Base-by-base conservation (phyloP, 2,797 vertebrate genomes). In the Enoplosus armatus region DNA sequence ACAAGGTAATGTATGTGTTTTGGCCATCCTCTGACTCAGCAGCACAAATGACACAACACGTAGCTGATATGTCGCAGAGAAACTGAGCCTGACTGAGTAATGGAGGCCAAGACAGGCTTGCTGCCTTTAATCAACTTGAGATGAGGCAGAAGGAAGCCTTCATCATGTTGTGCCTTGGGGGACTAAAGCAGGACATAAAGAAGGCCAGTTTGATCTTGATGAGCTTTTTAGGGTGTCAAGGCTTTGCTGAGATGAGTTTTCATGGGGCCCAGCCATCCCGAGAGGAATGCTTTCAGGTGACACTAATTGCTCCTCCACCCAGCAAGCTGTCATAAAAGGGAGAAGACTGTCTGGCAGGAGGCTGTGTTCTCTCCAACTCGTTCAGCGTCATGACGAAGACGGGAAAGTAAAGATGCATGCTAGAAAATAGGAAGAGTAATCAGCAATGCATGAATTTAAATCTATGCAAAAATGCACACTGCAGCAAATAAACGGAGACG, bases 231-330 rank as follows among this genome's bases (percentile, higher is more conserved):
- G 86, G 91, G 90, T 91, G 89, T 90, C 88, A 78, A 71, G 88
- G 85, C 87, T 91, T 88, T 77, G 83, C 88, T 8, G 82, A 95
- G 91, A 95, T 94, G 91, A 92, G 90, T 93, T 95, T 95, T 95
- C 84, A 80, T 81, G 78, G 79, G 79, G 81, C 75, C 83, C 56
- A 83, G 87, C 81, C 90, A 81, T 90, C 90, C 80, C 65, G 64
- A 79, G 91, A 90, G 91, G 78, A 93, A 90, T 75, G 91, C 91
- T 94, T 93, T 95, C 94, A 94, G 93, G 92, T 95, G 93, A 95
- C 94, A 94, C 93, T 95, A 96, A 95, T 95, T 95, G 93, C 94
- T 93, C 89, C 91, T 91, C 87, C 87, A 88, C 89, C 92, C 81
- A 71, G 87, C 90, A 80, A 87, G 89, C 91, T 93, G 93, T 94